These are phyloP conservation scores for Podiceps cristatus DNA, from an alignment of 2,113 vertebrate genomes.

Conservation along the genomic window DNA sequence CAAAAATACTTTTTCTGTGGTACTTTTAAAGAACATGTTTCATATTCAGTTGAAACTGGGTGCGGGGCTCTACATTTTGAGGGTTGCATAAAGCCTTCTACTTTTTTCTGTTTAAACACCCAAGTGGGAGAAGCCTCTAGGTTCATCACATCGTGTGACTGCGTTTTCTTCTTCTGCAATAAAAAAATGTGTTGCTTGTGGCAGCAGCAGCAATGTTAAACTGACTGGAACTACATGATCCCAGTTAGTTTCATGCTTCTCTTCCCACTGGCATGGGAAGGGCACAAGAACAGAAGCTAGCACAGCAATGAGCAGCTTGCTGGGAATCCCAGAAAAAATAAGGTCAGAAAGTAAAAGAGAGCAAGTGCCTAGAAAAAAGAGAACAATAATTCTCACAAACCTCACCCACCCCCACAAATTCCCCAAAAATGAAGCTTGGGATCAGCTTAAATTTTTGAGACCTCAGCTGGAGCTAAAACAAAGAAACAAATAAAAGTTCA, in stretches of 20 bases:
- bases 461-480: neutral
- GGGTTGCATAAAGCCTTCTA: neutral
- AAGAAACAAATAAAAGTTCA: neutral
- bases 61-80: neutral
- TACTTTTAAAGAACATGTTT: neutral
- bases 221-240: neutral
- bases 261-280: neutral
- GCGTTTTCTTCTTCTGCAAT: neutral
- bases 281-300: neutral
- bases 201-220: neutral
- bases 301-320: neutral
- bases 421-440: neutral
- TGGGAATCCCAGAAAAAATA: neutral
- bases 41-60: neutral
- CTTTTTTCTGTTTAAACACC: neutral
- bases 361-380: neutral
- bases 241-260: neutral
- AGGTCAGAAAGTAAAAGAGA: neutral
- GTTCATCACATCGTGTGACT: neutral
- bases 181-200: neutral
- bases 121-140: neutral
- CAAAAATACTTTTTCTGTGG: neutral
- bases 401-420: neutral
- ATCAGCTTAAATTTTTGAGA: neutral
- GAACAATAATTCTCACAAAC: neutral